Evolutionary conservation across 2,888 invertebrate genomes (phyloP).

Genomic region (Frankliniella intonsa): DNA sequence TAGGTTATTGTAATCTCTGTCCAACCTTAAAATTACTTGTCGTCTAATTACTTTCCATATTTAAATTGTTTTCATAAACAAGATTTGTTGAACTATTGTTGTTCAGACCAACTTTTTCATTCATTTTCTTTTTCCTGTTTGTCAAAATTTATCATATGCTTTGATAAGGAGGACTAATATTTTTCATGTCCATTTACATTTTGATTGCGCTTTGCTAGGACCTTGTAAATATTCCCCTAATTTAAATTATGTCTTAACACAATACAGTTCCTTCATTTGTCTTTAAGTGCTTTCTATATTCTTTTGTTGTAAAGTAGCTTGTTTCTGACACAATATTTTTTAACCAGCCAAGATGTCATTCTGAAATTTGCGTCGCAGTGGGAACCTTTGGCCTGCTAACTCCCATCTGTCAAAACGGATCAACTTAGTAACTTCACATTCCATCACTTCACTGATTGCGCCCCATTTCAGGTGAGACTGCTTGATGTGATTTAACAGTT

Average conservation of each 20-base stretch:
- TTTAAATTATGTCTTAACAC: not conserved
- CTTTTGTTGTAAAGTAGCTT: not conserved
- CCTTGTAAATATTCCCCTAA: too few relatives aligned
- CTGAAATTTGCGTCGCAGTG: not conserved
- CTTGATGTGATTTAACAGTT: not conserved
- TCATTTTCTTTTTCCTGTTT: not conserved
- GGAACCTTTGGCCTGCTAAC: not conserved
- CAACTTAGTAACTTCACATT: slow-evolving; percentile 8
- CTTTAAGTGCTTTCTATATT: not conserved
- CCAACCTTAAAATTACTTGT: not conserved
- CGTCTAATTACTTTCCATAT: not conserved
- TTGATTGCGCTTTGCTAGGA: too few relatives aligned
- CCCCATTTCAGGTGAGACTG: slow-evolving; percentile 7
- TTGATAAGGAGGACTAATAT: too few relatives aligned
- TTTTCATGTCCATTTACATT: too few relatives aligned
- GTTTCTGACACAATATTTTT: not conserved
- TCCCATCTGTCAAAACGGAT: not conserved
- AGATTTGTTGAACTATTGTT: not conserved
- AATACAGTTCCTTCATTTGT: not conserved
- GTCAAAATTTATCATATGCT: not conserved
- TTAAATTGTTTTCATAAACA: not conserved
- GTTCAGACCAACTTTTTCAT: not conserved
- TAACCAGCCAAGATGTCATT: not conserved
- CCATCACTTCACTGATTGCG: not conserved
- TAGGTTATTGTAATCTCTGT: not conserved